Percentiles rank a stretch among this genome's conserved stretches.
phyloP scores from a whole-genome alignment of 2,888 invertebrate species.

The Eumacrocentrus americanus region DNA sequence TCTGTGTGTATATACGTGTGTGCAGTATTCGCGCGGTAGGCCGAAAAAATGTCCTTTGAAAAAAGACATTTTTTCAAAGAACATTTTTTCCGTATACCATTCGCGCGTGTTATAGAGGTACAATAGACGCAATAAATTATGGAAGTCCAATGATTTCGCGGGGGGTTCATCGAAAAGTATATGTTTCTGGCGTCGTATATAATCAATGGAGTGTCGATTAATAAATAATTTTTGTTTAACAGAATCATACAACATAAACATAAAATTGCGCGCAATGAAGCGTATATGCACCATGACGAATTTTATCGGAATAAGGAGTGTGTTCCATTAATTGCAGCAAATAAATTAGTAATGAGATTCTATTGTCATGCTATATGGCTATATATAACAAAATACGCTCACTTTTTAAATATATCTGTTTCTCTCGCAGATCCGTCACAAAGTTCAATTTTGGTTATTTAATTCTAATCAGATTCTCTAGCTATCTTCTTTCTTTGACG shows the following conservation, averaged over 20 bases:
- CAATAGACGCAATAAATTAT: slow-evolving; percentile 35
- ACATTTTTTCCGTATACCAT: too few species aligned
- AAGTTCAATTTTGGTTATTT: slow-evolving; percentile 26
- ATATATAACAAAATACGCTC: slow-evolving; percentile 26
- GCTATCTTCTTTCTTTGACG: slow-evolving; percentile 33
- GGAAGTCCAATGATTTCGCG: slow-evolving; percentile 44
- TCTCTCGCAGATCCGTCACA: slow-evolving; percentile 21
- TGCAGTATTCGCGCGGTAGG: too few species aligned
- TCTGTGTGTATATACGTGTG: too few species aligned
- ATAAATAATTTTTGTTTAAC: not conserved
- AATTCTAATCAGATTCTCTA: slow-evolving; percentile 27
- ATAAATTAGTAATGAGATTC: not conserved
- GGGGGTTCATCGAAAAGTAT: slow-evolving; percentile 32
- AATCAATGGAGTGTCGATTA: not conserved
- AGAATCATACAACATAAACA: not conserved
- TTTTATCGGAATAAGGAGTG: slow-evolving; percentile 15
- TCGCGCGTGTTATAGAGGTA: slow-evolving; percentile 21
- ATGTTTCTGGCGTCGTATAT: slow-evolving; percentile 12
- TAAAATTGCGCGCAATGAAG: not conserved
- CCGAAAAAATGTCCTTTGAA: too few species aligned
- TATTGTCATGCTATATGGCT: slow-evolving; percentile 18
- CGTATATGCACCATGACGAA: slow-evolving; percentile 15
- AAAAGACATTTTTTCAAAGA: too few species aligned
- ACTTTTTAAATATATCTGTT: slow-evolving; percentile 22
- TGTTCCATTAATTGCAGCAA: not conserved